Evolutionary conservation across 2,797 vertebrate genomes (phyloP).

Genomic region (Menidia menidia): DNA sequence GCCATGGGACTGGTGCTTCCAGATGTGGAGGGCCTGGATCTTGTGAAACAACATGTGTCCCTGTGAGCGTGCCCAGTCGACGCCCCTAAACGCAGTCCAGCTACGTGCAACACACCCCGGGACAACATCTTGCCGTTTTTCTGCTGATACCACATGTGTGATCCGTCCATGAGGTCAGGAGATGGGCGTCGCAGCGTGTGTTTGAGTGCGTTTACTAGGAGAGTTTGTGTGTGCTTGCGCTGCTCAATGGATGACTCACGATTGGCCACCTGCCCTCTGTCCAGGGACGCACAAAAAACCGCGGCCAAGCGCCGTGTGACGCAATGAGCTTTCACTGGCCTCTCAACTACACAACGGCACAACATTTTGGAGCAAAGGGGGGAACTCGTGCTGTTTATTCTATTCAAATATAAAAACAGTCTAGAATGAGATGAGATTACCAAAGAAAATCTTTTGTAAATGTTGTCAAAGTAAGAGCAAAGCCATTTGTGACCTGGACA

Average conservation of each 20-base stretch:
- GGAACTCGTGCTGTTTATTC: constrained; percentile 50
- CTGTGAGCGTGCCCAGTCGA: constrained; percentile 51
- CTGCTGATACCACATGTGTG: constrained; percentile 33
- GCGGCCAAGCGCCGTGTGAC: constrained; percentile 28
- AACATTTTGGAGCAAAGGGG: constrained; percentile 28
- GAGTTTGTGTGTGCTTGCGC: constrained; percentile 20
- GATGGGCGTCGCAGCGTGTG: constrained; percentile 7
- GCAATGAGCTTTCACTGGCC: constrained; percentile 53
- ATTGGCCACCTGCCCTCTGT: constrained; percentile 54
- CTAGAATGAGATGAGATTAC: background rate
- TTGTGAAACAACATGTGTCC: constrained; percentile 48
- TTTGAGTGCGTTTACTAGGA: background rate
- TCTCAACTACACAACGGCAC: constrained; percentile 44
- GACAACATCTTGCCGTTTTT: constrained; percentile 31
- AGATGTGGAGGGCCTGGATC: constrained; percentile 74
- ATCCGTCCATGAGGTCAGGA: constrained; percentile 37
- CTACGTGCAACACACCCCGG: constrained; percentile 15
- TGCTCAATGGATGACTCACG: constrained; percentile 56
- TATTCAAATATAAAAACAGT: background rate
- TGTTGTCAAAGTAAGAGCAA: background rate
- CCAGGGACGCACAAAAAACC: constrained; percentile 62
- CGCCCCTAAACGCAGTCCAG: constrained; percentile 35
- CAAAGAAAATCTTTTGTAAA: background rate
- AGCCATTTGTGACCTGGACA: background rate
- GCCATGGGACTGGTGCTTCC: constrained; percentile 70